Base-by-base conservation (phyloP, 2,113 vertebrate genomes). In the Otolemur garnettii region DNA sequence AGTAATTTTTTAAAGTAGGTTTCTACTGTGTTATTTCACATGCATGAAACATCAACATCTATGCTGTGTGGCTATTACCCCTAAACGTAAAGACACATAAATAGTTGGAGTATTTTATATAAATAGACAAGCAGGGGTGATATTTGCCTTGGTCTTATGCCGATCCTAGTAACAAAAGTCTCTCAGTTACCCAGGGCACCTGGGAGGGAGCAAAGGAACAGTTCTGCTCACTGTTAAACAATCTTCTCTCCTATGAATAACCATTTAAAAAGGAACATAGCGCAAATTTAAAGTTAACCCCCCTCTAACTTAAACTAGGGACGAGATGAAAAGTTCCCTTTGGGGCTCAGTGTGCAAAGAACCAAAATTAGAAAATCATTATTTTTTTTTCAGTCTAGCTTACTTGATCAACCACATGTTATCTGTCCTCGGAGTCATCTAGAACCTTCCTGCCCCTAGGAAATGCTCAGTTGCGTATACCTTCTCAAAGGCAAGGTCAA, bases 141-240 rank as follows among this genome's bases (percentile, higher is more conserved):
- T 98, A 98, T 97, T 98, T 98, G 97, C 93, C 42, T 98, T 98
- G 98, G 99, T 98, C 84, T 57, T 66, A 11, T 97, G 98, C 98
- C 91, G 60, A 97, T 92, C 80, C 6, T 42, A 24, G 94, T 96
- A 98, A 98, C 98, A 98, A 98, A 98, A 98, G 97, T 98, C 98
- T 98, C 98, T 96, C 97, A 98, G 98, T 98, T 98, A 78, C 88
- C 91, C 96, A 75, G 94, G 97, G 98, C 98, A 98, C 97, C 96
- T 98, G 98, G 98, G 98, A 98, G 95, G 66, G 75, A 96, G 90
- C 2, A 45, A 97, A n/a, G 92, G 82, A 91, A 97, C 96, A 98
- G 42, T 75, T 17, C 93, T 28, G 18, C 82, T 95, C 90, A 87
- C 71, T 35, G 95, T 96, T 98, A 98, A 98, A 94, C 94, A 96